phyloP scores from a whole-genome alignment of 1,140 invertebrate genomes.

The Caenorhabditis elegans region WBcel235 BX284604.4:7901501-7902000 shows the following conservation, averaged over 20 bases:
- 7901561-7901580: neutral
- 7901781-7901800: too few relatives aligned
- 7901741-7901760: too few relatives aligned
- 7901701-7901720: too few relatives aligned
- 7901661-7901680: conserved; percentile 4
- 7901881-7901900: neutral
- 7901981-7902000: conserved; percentile 11
- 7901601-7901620: neutral
- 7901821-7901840: neutral
- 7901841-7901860: conserved; percentile 1
- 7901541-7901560: neutral
- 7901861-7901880: conserved; percentile 1
- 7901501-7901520: neutral
- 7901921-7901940: conserved; percentile 4
- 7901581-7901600: neutral
- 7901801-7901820: too few relatives aligned
- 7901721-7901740: too few relatives aligned
- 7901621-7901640: neutral
- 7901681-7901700: too few relatives aligned
- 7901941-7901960: neutral
- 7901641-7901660: conserved; percentile 13
- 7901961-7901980: neutral
- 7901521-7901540: neutral
- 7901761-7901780: too few relatives aligned
- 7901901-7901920: conserved; percentile 4